Evolutionary conservation across 2,113 vertebrate species (phyloP), one percentile per base, ranked within the genome.

Genomic region (Enhydra lutris): DNA sequence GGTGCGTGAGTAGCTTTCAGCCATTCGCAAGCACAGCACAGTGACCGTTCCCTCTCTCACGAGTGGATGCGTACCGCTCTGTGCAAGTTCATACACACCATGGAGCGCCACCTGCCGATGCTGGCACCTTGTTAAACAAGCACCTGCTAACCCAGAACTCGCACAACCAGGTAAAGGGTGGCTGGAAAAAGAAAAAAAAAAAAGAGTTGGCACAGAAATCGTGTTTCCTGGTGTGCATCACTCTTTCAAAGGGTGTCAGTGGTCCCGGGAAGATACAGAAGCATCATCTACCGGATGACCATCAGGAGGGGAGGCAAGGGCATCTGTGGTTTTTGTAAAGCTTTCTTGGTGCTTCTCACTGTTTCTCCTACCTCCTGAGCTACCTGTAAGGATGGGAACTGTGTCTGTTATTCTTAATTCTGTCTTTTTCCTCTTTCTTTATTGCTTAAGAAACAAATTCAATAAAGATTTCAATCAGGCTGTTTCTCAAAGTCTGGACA

Each of bases 401-500:
- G 4, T 26, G n/a, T 24, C 31, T 71, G 2, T 52, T 65, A n/a
- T 47, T 81, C 73, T 95, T 7, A 55, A 29, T 81, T 91, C 79
- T 79, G 63, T 45, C 15, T 9, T 95, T 84, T 89, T 59, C 18
- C 13, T n/a, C 23, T 63, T 5, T 89, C 50, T 59, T 50, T 83
- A 57, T 73, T 95, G 3, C 42, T 89, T 96, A 52, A 85, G 23
- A 45, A 83, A 47, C 1, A 95, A 87, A 95, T 63, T 59, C 36
- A 92, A 3, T 26, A 36, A 50, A 45, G 47, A 63, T 57, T 20
- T 61, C 5, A 57, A 4, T 13, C 4, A 65, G 8, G 2, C 1
- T 69, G 31, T 47, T 92, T 63, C 57, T 86, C 17, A 89, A 79
- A 67, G 65, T 83, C 6, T 86, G 12, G 21, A 39, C 29, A 23